Evolutionary conservation across 1,140 invertebrate genomes (phyloP).

Genomic region (Zaprionus ornatus): DNA sequence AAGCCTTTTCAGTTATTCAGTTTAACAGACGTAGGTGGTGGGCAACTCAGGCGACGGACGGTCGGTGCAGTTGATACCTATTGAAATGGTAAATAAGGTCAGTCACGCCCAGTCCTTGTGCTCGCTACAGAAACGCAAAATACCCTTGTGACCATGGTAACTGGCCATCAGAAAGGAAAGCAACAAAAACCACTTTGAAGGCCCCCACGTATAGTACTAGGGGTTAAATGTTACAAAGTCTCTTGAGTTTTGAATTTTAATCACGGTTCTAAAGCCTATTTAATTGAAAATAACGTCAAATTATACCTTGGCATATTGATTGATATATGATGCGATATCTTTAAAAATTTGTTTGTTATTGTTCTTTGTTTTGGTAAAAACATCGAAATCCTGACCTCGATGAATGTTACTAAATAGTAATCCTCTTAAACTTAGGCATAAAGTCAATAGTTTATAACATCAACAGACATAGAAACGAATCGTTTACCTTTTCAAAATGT

Average conservation of each 20-base stretch:
- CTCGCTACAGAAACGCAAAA: background rate
- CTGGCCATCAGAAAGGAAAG: background rate
- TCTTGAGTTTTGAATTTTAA: slow-evolving; percentile 1
- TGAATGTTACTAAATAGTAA: background rate
- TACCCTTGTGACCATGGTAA: background rate
- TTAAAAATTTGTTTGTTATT: background rate
- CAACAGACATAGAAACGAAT: background rate
- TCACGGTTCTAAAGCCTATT: background rate
- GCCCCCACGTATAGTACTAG: background rate
- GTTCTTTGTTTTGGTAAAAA: background rate
- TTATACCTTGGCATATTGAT: background rate
- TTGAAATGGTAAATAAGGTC: slow-evolving; percentile 3
- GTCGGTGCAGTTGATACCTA: background rate
- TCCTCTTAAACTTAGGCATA: background rate
- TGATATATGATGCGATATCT: background rate
- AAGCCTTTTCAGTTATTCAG: slow-evolving; percentile 3
- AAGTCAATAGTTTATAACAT: background rate
- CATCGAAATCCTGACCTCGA: background rate
- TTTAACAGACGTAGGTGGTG: background rate
- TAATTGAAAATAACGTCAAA: background rate
- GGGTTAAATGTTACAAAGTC: background rate
- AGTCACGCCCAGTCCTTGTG: background rate
- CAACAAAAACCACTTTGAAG: background rate
- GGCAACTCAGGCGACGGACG: background rate
- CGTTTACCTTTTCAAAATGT: background rate